Evolutionary conservation across 1,140 invertebrate genomes (phyloP), one percentile per base, ranked within the genome.

Genomic region (Drosophila virilis): DNA sequence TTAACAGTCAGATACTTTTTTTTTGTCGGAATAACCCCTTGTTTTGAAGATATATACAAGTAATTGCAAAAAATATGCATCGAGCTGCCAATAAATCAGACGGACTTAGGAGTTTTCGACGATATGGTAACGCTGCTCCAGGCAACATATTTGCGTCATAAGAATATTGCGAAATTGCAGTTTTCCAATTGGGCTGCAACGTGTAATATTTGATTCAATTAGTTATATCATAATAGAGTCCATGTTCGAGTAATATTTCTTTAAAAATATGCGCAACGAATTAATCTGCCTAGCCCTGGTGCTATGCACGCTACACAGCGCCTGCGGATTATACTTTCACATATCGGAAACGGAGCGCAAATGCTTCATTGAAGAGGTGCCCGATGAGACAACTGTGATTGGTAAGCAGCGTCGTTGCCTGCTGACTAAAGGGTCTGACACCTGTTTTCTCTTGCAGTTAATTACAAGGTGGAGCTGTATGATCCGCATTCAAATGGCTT

Each of bases 321-420:
- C 82, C 46, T 91, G 82, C 62, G 92, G 91, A 1, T 89, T 99
- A 65, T 99, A 99, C 93, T 99, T 99, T 93, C 98, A 99, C 92
- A 99, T 99, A 91, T 97, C 96, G 7, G 99, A 99, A 94, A 99
- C 98, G 0, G 98, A 99, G 93, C 94, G 97, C 93, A 99, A 99
- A 96, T 99, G 99, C 94, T 99, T 99, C 91, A 99, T 99, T 60
- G 99, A 99, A 94, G 99, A 99, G 95, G 99, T 99, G 85, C 99
- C 99, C 8, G 98, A 99, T 93, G 98, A 99, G 93, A 99, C 99
- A 0, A 98, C 98, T 79, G 98, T 99, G 76, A 96, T 99, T 85
- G 98, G 98, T 99, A 95, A 93, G 66, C 50, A 52, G 37, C 8
- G 13, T 65, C 3, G 8, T 13, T 15, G 9, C 15, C 43, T 46